Conservation (phyloP, 2,113 vertebrate species). For the Proteles cristata region DNA sequence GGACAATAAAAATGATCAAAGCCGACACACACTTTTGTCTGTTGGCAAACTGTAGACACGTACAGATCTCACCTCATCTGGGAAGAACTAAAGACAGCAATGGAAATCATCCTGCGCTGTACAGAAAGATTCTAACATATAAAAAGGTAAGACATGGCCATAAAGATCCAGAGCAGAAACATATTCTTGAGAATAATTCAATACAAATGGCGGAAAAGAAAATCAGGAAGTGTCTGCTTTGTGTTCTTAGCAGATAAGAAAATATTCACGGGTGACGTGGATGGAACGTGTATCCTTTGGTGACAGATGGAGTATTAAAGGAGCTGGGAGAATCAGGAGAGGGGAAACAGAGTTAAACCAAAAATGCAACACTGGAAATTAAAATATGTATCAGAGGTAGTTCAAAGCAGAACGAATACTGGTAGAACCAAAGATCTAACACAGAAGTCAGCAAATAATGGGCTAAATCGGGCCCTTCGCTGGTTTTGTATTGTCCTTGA, state of each 20-base stretch:
- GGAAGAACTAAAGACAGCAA: background rate
- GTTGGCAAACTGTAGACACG: background rate
- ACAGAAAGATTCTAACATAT: background rate
- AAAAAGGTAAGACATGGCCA: background rate
- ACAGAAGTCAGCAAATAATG: background rate
- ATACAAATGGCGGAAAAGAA: background rate
- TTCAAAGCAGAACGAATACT: background rate
- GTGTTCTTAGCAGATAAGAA: background rate
- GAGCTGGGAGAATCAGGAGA: background rate
- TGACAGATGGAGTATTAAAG: background rate
- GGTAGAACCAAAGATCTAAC: background rate
- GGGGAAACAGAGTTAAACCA: background rate
- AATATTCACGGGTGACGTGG: background rate
- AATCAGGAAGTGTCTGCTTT: background rate
- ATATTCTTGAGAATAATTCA: background rate
- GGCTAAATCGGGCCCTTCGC: background rate
- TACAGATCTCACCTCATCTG: background rate
- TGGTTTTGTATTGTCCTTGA: background rate
- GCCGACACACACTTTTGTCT: rapidly evolving
- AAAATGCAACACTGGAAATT: background rate
- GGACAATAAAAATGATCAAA: background rate
- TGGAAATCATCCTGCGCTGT: rapidly evolving
- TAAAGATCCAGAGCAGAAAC: background rate
- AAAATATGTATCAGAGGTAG: background rate
- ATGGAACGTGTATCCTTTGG: background rate